Evolutionary conservation across 2,797 vertebrate species (phyloP), one percentile per base, ranked within the genome.

Genomic region (Gallinago solitaria): DNA sequence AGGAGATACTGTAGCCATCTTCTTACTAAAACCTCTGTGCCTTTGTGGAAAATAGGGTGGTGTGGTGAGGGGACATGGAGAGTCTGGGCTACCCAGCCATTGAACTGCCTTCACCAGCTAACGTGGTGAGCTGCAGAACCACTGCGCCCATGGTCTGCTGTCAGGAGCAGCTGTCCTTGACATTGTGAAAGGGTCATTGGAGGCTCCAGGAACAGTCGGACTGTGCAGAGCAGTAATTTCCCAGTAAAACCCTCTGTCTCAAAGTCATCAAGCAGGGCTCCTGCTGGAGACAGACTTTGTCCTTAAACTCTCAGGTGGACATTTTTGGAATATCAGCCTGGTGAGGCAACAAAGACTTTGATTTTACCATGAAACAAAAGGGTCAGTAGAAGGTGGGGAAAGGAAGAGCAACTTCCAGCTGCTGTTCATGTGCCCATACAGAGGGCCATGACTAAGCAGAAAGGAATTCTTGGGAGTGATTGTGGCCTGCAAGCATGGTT

Each of bases 401-500:
- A 65, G 61, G 67, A 87, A 39, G 69, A 93, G 91, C 33, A 2
- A 70, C 67, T 88, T 78, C 5, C 63, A 67, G 10, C 65, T 69
- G 79, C 60, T 60, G 14, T 47, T 71, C 6, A 2, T 48, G 39
- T 77, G 56, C 83, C 39, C 12, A 2, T 70, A 45, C 39, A 15
- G 61, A 67, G 53, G 60, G 73, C 28, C 3, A 48, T 95, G 97
- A 96, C 89, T 59, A 94, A 85, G 85, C 85, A 54, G 89, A 81
- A 75, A 71, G 95, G 94, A 97, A 95, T 96, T 95, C 48, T 90
- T 94, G 98, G 98, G 97, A 86, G 94, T 95, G 96, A 97, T 83
- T 97, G 97, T 84, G 85, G 97, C 96, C 97, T 98, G 96, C 96
- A 97, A 98, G 98, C 97, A 89, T 85, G 53, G 88, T 95, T 96